Conservation (phyloP, 2,797 vertebrate genomes). For the Myotis planiceps region DNA sequence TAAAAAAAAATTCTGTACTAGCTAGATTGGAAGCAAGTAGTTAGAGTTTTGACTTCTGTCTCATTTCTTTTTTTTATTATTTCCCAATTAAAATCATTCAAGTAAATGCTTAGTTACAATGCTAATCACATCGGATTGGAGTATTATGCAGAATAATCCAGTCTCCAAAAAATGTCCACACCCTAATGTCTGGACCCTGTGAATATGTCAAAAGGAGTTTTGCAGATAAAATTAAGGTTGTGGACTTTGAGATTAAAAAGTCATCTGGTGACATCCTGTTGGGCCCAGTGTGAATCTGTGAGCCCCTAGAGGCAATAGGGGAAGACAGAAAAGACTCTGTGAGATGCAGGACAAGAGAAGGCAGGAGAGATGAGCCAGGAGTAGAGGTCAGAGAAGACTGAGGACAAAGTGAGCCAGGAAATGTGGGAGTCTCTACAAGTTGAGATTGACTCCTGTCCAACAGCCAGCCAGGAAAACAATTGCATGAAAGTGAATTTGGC, state of each 20-base stretch:
- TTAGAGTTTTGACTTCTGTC: constrained; percentile 76
- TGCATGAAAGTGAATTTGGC: neutral
- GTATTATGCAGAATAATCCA: neutral
- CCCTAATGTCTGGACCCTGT: neutral
- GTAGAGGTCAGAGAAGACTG: neutral
- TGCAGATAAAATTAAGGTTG: neutral
- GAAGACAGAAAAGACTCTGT: neutral
- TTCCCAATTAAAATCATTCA: constrained; percentile 65
- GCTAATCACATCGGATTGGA: constrained; percentile 26
- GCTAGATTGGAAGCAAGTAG: constrained; percentile 74
- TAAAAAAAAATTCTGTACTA: constrained; percentile 78
- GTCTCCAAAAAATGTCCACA: neutral
- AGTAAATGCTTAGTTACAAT: constrained; percentile 51
- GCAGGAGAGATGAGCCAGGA: neutral
- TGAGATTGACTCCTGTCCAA: neutral
- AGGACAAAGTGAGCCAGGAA: neutral
- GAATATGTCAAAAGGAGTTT: neutral
- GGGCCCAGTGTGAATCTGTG: neutral
- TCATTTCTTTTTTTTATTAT: constrained; percentile 76
- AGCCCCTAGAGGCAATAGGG: neutral
- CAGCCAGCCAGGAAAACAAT: neutral
- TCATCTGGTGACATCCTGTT: neutral
- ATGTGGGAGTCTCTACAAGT: neutral
- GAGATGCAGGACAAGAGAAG: neutral
- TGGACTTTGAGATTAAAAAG: neutral